Conservation (phyloP, 1,140 invertebrate species). For the Drosophila malerkotliana region DNA sequence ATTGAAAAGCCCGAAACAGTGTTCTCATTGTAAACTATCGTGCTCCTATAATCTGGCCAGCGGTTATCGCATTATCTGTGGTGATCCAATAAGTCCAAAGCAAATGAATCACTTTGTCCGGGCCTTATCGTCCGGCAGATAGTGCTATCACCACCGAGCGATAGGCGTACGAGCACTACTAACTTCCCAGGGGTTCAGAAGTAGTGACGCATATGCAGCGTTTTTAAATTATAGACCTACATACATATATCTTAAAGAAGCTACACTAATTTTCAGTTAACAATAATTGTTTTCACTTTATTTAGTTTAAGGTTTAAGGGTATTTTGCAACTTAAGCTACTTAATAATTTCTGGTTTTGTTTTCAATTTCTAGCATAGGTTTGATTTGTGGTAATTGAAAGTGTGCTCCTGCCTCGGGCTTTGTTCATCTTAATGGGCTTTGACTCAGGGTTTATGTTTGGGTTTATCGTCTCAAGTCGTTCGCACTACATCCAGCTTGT, state of each 20-base stretch:
- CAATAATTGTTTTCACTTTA: slow-evolving; percentile 46
- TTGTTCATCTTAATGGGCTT: slow-evolving; percentile 31
- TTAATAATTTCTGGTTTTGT: slow-evolving; percentile 43
- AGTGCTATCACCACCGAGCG: slow-evolving; percentile 8
- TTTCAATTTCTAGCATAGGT: slow-evolving; percentile 48
- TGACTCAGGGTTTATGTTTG: neutral
- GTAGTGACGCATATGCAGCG: neutral
- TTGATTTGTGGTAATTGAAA: slow-evolving; percentile 29
- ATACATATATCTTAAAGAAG: too few species aligned
- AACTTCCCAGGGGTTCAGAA: neutral
- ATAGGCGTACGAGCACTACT: neutral
- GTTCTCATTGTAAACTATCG: neutral
- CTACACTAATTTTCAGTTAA: slow-evolving; percentile 20
- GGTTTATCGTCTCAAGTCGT: neutral
- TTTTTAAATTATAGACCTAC: neutral
- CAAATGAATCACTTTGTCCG: slow-evolving; percentile 10
- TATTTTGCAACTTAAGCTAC: slow-evolving; percentile 45
- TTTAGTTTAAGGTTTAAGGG: slow-evolving; percentile 30
- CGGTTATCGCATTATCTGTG: neutral
- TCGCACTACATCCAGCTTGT: neutral
- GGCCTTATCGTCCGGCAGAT: neutral
- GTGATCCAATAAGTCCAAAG: neutral
- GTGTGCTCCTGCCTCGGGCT: neutral
- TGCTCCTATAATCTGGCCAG: neutral
- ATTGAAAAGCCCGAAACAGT: slow-evolving; percentile 37